A percentile compares a stretch with the other conserved stretches of the same genome.
phyloP scores from a whole-genome alignment of 2,113 vertebrate genomes.

The Pedetes capensis region DNA sequence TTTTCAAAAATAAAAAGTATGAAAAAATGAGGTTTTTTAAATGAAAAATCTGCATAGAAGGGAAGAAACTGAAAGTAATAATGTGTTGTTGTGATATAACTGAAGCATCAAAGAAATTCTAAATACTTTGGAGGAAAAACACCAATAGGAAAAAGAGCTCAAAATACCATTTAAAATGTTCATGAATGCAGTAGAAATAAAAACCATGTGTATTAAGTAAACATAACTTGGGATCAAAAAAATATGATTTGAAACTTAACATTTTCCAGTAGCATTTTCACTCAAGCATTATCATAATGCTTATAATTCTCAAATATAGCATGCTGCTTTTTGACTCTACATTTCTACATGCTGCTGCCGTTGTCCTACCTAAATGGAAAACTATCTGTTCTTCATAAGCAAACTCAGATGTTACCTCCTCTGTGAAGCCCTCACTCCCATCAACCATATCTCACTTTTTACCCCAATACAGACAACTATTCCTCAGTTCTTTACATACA shows the following conservation, averaged over 20 bases:
- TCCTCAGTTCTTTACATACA: conserved; percentile 11
- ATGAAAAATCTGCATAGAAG: conserved; percentile 19
- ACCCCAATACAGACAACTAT: not conserved
- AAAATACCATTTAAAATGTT: conserved; percentile 29
- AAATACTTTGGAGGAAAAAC: not conserved
- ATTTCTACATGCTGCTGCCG: not conserved
- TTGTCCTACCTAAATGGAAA: not conserved
- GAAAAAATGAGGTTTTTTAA: conserved; percentile 26
- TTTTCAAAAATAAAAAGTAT: not conserved
- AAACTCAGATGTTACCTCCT: not conserved
- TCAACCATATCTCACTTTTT: not conserved
- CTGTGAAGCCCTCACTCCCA: not conserved
- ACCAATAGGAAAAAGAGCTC: conserved; percentile 5
- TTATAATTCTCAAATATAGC: not conserved
- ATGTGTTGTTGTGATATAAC: not conserved
- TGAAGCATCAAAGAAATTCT: conserved; percentile 5
- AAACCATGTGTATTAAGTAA: not conserved
- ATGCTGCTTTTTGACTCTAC: not conserved
- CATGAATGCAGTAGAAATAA: conserved; percentile 40
- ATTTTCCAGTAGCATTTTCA: conserved; percentile 18
- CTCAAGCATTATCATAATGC: not conserved
- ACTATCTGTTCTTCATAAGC: not conserved
- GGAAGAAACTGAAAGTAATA: not conserved
- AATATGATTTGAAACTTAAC: not conserved
- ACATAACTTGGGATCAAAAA: conserved; percentile 1